A percentile compares a stretch with the other conserved stretches of the same genome.
phyloP scores from a whole-genome alignment of 92 coral and sea anemone species.

The Virgularia gustaviana region DNA sequence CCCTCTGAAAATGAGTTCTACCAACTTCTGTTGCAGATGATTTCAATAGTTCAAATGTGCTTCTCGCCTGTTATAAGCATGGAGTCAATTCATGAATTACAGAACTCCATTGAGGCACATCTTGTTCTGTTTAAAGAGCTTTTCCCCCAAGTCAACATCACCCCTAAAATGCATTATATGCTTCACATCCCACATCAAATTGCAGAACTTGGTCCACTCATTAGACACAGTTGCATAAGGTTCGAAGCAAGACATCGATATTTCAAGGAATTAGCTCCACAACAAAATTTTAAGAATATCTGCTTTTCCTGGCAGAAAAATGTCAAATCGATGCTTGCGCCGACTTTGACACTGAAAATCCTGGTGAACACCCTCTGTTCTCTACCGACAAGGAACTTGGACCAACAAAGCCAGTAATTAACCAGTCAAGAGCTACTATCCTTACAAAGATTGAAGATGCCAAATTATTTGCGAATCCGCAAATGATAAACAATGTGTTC shows the following conservation, averaged over 20 bases:
- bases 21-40: not conserved
- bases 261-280: conserved; percentile 51
- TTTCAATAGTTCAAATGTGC: not conserved
- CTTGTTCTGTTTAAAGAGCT: not conserved
- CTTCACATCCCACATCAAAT: conserved; percentile 58
- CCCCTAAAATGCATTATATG: conserved; percentile 64
- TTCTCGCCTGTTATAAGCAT: conserved; percentile 1
- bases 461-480: not conserved
- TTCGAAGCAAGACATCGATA: conserved; percentile 60
- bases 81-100: not conserved
- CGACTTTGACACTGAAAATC: conserved; percentile 4
- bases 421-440: not conserved
- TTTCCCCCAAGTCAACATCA: conserved; percentile 32
- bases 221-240: conserved; percentile 59
- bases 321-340: conserved; percentile 34
- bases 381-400: conserved; percentile 5
- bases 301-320: conserved; percentile 59
- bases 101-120: not conserved
- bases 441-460: not conserved
- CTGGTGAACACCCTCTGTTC: conserved; percentile 3
- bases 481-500: conserved; percentile 1
- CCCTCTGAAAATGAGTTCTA: not conserved
- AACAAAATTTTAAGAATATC: conserved; percentile 57
- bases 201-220: conserved; percentile 59
- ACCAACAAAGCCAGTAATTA: conserved; percentile 19